Percentiles rank a stretch among this genome's conserved stretches.
These are phyloP conservation scores for Agrotis segetum DNA, from an alignment of 2,888 invertebrate genomes.

Conservation along the genomic window DNA sequence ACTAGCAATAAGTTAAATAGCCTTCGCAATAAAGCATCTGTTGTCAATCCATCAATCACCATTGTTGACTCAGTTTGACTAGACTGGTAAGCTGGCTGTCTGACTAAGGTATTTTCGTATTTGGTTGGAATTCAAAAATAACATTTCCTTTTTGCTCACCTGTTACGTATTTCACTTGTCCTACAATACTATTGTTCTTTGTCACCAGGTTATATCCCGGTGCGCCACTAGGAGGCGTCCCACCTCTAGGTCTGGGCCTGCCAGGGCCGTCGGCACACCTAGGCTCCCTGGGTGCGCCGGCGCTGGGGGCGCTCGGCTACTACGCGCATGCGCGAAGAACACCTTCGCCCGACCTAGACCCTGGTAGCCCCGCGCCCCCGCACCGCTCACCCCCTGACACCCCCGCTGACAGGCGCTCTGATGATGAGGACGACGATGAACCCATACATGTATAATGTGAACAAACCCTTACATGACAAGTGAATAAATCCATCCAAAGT, in stretches of 20 bases:
- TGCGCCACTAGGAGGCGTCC: slow-evolving; percentile 91
- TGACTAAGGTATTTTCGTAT: background rate
- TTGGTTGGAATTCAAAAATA: background rate
- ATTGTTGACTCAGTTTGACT: too few relatives aligned
- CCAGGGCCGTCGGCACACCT: slow-evolving; percentile 93
- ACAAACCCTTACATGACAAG: slow-evolving; percentile 44
- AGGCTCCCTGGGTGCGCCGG: slow-evolving; percentile 93
- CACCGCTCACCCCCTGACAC: slow-evolving; percentile 84
- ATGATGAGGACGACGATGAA: slow-evolving; percentile 92
- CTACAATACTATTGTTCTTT: slow-evolving; percentile 12
- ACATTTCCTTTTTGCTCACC: background rate
- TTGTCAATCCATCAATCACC: background rate
- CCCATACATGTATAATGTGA: slow-evolving; percentile 91
- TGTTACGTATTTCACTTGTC: background rate
- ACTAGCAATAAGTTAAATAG: background rate
- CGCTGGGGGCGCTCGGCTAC: slow-evolving; percentile 90
- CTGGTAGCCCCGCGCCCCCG: slow-evolving; percentile 91
- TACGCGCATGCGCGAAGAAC: slow-evolving; percentile 88
- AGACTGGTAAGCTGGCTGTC: background rate
- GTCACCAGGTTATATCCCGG: slow-evolving; percentile 91
- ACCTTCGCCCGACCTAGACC: slow-evolving; percentile 91
- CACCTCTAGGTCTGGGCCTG: slow-evolving; percentile 91
- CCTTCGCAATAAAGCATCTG: background rate
- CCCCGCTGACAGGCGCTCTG: slow-evolving; percentile 84
- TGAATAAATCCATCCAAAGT: slow-evolving; percentile 54